Base-by-base conservation (phyloP, 2,888 invertebrate species). In the Drosophila monieri region DNA sequence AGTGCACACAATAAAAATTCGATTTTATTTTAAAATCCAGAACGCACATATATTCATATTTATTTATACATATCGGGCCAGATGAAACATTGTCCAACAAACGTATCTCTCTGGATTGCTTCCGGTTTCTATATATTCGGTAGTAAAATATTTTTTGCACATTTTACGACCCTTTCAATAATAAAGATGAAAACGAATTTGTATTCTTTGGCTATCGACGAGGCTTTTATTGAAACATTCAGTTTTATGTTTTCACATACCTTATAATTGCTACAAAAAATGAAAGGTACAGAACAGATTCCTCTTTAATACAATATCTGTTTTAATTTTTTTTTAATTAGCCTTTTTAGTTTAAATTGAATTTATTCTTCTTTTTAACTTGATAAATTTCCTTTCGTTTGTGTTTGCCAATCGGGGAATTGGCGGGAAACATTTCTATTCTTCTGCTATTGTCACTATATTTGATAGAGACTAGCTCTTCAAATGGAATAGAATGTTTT, bases 31-130 rank as follows among this genome's bases (percentile, higher is more conserved):
- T 65, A 72, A 81, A 57, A 54, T 43, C 52, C 49, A 52, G 32
- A 39, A 39, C 43, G 18, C 30, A 41, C 55, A 47, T 46, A 43
- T 32, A 43, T 35, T 49, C 46, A 55, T 55, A 62, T 61, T 61
- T 70, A 43, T 59, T 41, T 51, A 27, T 35, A 41, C n/a, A 37
- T 27, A 54, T 43, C n/a, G 15, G 51, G 27, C 37, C 35, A 18
- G 52, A 58, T 61, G 27, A 66, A 78, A 80, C 74, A 68, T 55
- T 68, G 55, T 51, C 62, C 21, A 58, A 46, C 65, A 80, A 74
- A 74, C 23, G 68, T 60, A 74, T 76, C 67, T 76, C 68, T 47
- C 25, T 41, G 64, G 32, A 74, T 67, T 64, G 55, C 58, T 61
- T 65, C 30, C 67, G 64, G 56, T 21, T 43, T 51, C 47, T 10